These are phyloP conservation scores for Manis pentadactyla DNA, from an alignment of 2,797 vertebrate genomes.

Conservation along the genomic window DNA sequence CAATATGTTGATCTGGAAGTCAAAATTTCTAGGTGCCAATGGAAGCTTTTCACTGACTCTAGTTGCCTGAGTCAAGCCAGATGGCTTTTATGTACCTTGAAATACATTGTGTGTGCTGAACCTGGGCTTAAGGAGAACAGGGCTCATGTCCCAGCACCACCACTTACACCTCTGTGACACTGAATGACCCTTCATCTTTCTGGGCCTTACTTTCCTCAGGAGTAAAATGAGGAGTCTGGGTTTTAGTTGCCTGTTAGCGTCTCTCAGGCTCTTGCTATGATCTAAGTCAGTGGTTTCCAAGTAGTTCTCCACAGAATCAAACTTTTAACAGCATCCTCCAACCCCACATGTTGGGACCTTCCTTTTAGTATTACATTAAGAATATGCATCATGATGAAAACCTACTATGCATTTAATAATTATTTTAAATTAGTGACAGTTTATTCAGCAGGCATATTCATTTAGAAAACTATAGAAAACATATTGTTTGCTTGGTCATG, in stretches of 20 bases:
- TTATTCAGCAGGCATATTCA: neutral
- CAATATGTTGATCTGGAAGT: neutral
- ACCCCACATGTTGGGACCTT: neutral
- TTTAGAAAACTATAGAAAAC: constrained; percentile 15
- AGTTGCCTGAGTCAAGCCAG: neutral
- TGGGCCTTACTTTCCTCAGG: constrained; percentile 32
- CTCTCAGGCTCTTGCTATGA: neutral
- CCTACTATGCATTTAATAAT: neutral
- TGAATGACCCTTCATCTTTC: constrained; percentile 39
- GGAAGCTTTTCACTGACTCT: constrained; percentile 23
- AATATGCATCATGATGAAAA: neutral
- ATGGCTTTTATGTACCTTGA: neutral
- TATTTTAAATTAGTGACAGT: constrained; percentile 18
- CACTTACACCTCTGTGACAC: neutral
- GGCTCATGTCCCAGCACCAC: neutral
- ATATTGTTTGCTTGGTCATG: neutral
- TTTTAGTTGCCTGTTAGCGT: neutral
- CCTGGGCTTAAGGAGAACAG: neutral
- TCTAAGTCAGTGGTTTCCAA: constrained; percentile 15
- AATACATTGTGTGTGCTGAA: neutral
- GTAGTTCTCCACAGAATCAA: neutral
- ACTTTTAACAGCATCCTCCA: neutral
- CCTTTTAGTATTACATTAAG: neutral
- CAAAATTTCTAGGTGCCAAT: neutral
- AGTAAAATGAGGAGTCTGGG: neutral